These are phyloP conservation scores for Platygyra sinensis DNA, from an alignment of 64 coral and sea anemone species.

Conservation along the genomic window DNA sequence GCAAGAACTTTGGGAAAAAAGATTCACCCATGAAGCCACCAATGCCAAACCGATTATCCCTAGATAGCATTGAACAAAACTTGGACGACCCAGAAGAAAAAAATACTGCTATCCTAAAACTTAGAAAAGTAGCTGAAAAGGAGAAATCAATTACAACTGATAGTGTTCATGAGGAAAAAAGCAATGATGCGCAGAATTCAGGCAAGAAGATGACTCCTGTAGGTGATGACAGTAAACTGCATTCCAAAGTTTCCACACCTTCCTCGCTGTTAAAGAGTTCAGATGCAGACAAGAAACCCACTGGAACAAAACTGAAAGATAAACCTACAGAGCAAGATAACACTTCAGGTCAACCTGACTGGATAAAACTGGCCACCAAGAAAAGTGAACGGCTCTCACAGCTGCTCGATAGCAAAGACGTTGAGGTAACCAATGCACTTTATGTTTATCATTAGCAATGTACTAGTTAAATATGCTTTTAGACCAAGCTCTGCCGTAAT, in stretches of 20 bases:
- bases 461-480: no score
- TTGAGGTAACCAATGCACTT: constrained; percentile 11
- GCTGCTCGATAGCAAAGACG: constrained; percentile 36
- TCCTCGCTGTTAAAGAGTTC: neutral
- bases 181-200: neutral
- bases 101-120: neutral
- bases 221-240: neutral
- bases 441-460: no score
- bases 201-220: neutral
- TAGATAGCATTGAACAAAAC: neutral
- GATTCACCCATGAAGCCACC: neutral
- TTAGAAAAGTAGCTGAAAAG: neutral
- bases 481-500: no score
- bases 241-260: neutral
- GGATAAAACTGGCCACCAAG: constrained; percentile 71
- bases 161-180: neutral
- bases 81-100: neutral
- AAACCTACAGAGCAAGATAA: neutral
- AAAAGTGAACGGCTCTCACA: constrained; percentile 70
- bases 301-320: neutral
- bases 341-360: constrained; percentile 31
- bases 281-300: neutral
- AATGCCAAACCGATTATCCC: neutral
- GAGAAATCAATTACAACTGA: neutral
- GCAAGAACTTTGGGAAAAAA: neutral